These are phyloP conservation scores for Lordiphosa fenestrarum DNA, from an alignment of 2,888 invertebrate species.

Conservation along the genomic window DNA sequence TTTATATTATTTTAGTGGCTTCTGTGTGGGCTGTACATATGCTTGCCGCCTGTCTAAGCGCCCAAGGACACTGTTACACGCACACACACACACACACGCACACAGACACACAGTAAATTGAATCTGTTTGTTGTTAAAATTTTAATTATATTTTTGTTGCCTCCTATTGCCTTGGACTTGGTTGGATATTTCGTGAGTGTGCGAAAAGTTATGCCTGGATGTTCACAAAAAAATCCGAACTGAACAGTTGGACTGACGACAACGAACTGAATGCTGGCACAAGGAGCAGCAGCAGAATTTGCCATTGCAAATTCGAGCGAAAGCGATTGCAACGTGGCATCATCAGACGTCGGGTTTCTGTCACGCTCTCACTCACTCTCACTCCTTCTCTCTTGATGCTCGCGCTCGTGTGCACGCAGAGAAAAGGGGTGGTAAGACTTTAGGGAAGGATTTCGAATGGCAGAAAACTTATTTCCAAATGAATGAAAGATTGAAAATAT, in stretches of 20 bases:
- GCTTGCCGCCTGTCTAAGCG: slow-evolving; percentile 12
- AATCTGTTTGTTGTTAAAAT: slow-evolving; percentile 24
- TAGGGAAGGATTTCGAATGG: background rate
- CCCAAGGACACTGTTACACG: slow-evolving; percentile 59
- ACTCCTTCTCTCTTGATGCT: slow-evolving; percentile 16
- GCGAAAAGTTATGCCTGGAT: slow-evolving; percentile 27
- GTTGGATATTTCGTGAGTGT: slow-evolving; percentile 19
- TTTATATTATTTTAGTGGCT: slow-evolving; percentile 2
- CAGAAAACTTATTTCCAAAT: background rate
- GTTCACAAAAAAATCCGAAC: slow-evolving; percentile 52
- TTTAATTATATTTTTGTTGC: slow-evolving; percentile 8
- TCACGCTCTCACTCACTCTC: slow-evolving; percentile 7
- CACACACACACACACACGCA: slow-evolving; percentile 41
- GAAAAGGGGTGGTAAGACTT: background rate
- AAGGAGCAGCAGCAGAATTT: slow-evolving; percentile 77
- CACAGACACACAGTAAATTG: slow-evolving; percentile 32
- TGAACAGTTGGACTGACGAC: slow-evolving; percentile 73
- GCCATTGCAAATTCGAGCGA: slow-evolving; percentile 33
- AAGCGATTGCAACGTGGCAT: slow-evolving; percentile 63
- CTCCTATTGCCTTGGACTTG: slow-evolving; percentile 23
- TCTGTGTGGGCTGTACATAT: slow-evolving; percentile 15
- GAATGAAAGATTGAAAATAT: too few relatives aligned
- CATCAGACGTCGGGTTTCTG: slow-evolving; percentile 26
- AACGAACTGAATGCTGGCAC: slow-evolving; percentile 72
- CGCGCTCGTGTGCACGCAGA: slow-evolving; percentile 4